Base-by-base conservation (phyloP, 2,797 vertebrate species). In the Gila robusta region DNA sequence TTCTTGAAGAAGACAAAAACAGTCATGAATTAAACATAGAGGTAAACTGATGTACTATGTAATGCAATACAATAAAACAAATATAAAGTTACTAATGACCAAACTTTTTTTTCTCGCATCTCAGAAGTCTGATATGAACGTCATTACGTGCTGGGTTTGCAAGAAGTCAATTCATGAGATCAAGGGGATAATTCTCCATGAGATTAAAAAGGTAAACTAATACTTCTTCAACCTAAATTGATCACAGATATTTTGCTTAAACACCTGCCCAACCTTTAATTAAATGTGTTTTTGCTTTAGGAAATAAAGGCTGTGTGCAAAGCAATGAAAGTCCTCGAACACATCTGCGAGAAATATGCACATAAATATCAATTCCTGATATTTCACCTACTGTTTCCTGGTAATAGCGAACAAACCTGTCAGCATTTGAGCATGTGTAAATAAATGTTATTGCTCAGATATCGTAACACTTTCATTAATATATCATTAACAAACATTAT, bases 241-340 rank as follows among this genome's bases (percentile, higher is more conserved):
- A 49, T 49, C 11, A 44, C 4, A 37, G 35, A 21, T 56, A 17
- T 28, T 17, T 74, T n/a, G 41, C 26, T 80, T 67, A 49, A 54
- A 56, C 16, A 21, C 39, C 19, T 47, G 3, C 0, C 3, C 8
- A 49, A n/a, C 2, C 2, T 14, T 74, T 64, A 66, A 83, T 49
- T 1, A 35, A 37, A 83, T 64, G 3, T 44, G 41, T 35, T 54
- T 23, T 67, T 49, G 28, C 76, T 79, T 83, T 10, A 87, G 86
- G 86, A 83, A 83, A 83, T 83, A 72, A 32, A 80, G 35, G 11
- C 32, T 19, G 39, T 87, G 12, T 87, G 86, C 67, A 67, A 73
- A 16, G 69, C 16, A 54, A 54, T 79, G 47, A 49, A 83, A 23
- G 11, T 32, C 35, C 4, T 83, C 1, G 7, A 87, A 37, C 7